phyloP scores from a whole-genome alignment of 2,888 invertebrate genomes.

The Acronicta psi region DNA sequence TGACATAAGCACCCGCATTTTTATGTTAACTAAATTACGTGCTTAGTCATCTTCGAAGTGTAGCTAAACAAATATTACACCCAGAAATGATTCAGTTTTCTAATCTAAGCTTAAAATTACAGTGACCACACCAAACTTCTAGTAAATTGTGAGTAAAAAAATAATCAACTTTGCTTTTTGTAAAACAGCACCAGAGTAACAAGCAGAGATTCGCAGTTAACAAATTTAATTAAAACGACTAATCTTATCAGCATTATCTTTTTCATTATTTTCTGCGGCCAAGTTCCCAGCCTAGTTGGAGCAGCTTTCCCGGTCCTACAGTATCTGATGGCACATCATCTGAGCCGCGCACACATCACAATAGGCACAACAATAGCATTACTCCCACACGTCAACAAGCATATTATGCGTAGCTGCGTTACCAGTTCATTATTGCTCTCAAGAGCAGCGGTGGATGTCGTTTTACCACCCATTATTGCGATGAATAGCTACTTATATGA shows the following conservation, averaged over 20 bases:
- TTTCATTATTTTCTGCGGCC: slow-evolving; percentile 46
- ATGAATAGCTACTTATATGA: slow-evolving; percentile 78
- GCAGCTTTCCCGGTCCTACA: slow-evolving; percentile 50
- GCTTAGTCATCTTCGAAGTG: background rate
- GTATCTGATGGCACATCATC: slow-evolving; percentile 60
- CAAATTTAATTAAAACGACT: slow-evolving; percentile 47
- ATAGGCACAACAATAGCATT: slow-evolving; percentile 68
- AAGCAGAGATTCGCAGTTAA: slow-evolving; percentile 26
- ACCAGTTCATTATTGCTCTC: slow-evolving; percentile 72
- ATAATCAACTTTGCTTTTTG: slow-evolving; percentile 30
- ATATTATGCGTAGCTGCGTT: slow-evolving; percentile 68
- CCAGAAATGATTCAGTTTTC: slow-evolving; percentile 1
- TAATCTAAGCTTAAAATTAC: background rate
- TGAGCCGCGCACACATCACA: slow-evolving; percentile 53
- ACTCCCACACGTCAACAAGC: slow-evolving; percentile 76
- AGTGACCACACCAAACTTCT: background rate
- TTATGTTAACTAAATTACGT: slow-evolving; percentile 7
- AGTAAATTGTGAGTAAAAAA: background rate
- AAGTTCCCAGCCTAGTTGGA: slow-evolving; percentile 44
- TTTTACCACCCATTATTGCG: slow-evolving; percentile 70
- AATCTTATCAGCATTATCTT: slow-evolving; percentile 54
- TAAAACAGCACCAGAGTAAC: slow-evolving; percentile 26
- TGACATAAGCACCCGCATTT: slow-evolving; percentile 37
- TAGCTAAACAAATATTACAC: background rate
- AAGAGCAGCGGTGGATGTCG: slow-evolving; percentile 62